Evolutionary conservation across 2,797 vertebrate species (phyloP).

Genomic region (Enteromius mattozi): DNA sequence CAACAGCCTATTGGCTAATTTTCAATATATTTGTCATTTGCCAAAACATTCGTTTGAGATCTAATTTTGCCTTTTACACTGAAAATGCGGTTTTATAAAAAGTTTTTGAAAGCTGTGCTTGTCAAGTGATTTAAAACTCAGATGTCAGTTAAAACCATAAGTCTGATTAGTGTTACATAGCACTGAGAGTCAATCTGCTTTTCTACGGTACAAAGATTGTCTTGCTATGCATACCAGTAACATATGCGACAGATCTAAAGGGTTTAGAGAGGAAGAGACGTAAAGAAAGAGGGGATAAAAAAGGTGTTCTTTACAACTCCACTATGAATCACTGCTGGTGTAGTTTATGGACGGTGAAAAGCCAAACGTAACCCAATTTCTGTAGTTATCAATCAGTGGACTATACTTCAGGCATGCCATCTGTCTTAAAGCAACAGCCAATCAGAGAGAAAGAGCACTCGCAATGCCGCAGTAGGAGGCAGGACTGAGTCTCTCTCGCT

Average conservation of each 20-base stretch:
- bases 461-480: conserved; percentile 58
- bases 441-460: conserved; percentile 62
- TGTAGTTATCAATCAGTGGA: conserved; percentile 80
- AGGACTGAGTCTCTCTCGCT: conserved; percentile 63
- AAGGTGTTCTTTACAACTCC: conserved; percentile 72
- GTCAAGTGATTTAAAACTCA: not conserved
- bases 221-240: conserved; percentile 14
- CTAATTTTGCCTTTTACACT: not conserved
- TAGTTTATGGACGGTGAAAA: conserved; percentile 74
- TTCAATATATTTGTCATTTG: not conserved
- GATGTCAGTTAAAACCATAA: not conserved
- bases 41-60: not conserved
- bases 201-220: not conserved
- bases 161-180: not conserved
- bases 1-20: not conserved
- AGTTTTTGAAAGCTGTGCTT: not conserved
- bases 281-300: conserved; percentile 21
- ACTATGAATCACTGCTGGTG: conserved; percentile 75
- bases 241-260: conserved; percentile 44
- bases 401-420: conserved; percentile 73
- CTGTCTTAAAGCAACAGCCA: conserved; percentile 72
- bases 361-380: conserved; percentile 82
- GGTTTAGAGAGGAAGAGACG: conserved; percentile 43
- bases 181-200: conserved; percentile 3
- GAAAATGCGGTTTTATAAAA: not conserved